Evolutionary conservation across 2,113 vertebrate genomes (phyloP), one percentile per base, ranked within the genome.

Genomic region (Stigmatopora nigra): DNA sequence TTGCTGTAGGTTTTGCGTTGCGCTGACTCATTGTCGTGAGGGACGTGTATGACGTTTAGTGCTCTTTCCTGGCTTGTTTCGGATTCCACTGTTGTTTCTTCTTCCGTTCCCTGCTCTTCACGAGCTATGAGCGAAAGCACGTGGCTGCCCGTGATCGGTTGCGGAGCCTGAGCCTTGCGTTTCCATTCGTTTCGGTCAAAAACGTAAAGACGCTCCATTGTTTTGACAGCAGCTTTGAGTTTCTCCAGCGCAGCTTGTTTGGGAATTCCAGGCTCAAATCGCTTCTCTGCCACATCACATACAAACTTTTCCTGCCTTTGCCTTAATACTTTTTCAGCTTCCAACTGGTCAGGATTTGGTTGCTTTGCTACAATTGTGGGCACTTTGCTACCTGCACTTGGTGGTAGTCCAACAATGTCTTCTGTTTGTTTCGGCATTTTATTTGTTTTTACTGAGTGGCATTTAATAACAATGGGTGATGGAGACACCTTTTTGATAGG

Each of bases 121-220:
- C 92, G 90, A 67, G 93, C 85, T 46, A 96, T 95, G 13, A 96
- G 92, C 0, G 94, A 93, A 14, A 95, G 85, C 49, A 98, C 93
- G 0, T 98, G 95, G 74, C 96, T 97, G 78, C 89, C 92, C 0
- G 89, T 86, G 71, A 94, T 85, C 1, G 91, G 92, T 17, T 87
- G 78, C 1, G 93, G 92, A 38, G 87, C 78, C 62, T 94, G 91
- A 7, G 88, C 92, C 76, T 93, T 95, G 38, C 97, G 94, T 78
- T 95, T 97, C 97, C 97, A 99, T 68, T 97, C 94, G 5, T 94
- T 92, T 38, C 92, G 89, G 72, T 92, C 90, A 79, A 94, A 96
- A 70, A 95, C 93, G 61, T 98, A 99, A 3, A 98, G 91, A 76
- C 97, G 92, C 64, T 99, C 97, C 97, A 99, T 99, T 5, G 94